phyloP scores from a whole-genome alignment of 2,888 invertebrate species.

The Exephanes ischioxanthus region DNA sequence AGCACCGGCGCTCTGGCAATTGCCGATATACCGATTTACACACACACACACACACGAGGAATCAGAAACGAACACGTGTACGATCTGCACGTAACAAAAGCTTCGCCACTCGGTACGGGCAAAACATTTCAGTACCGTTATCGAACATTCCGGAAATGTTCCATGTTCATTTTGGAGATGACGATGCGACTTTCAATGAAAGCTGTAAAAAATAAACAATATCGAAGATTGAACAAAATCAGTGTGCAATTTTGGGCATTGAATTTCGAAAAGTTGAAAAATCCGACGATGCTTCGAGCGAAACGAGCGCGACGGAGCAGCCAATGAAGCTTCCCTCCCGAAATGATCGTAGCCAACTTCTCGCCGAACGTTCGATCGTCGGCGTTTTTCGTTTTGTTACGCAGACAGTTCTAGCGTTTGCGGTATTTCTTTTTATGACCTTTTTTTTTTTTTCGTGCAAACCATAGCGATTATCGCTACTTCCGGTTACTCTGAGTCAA shows the following conservation, averaged over 20 bases:
- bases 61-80: not conserved
- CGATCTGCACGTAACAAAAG: not conserved
- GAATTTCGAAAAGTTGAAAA: not conserved
- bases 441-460: constrained; percentile 1
- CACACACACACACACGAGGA: not conserved
- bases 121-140: constrained; percentile 1
- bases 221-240: not conserved
- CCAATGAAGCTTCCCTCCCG: not conserved
- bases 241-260: no score
- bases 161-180: no score
- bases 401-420: constrained; percentile 50
- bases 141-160: no score
- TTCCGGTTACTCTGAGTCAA: constrained; percentile 1
- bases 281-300: not conserved
- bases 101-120: constrained; percentile 5
- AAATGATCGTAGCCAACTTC: constrained; percentile 52
- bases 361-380: constrained; percentile 17
- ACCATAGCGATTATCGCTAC: constrained; percentile 32
- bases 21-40: constrained; percentile 47
- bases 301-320: not conserved
- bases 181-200: no score
- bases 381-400: constrained; percentile 29
- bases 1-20: constrained; percentile 21
- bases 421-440: constrained; percentile 23
- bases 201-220: not conserved